Base-by-base conservation (phyloP, 2,888 invertebrate genomes). In the Mimumesa dahlbomi region DNA sequence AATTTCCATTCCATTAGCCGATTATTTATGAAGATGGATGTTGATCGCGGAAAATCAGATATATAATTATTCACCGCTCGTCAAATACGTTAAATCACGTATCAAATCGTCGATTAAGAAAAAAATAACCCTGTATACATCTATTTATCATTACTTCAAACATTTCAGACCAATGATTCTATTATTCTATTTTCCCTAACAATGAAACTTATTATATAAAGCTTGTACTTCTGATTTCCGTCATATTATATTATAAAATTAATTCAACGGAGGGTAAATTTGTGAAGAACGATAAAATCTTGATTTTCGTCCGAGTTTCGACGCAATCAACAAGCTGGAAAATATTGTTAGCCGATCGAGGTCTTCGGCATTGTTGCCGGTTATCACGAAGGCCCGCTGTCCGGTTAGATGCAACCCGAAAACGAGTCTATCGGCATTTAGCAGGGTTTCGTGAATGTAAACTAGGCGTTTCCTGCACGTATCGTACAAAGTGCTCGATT, bases 391-490 rank as follows among this genome's bases (percentile, higher is more conserved):
- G 46, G 25, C 43, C 14, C 43, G 68, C n/a, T 19, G 50, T 25
- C 6, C 7, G 9, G 11, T 7, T 11, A 5, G 22, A 22, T 50
- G 40, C 40, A 45, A 50, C 53, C 52, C 64, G 75, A 76, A 76
- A 79, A 78, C 76, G 74, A 79, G 76, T 79, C 79, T 79, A 78
- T 78, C 79, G 79, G 78, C 73, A 73, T 78, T 78, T 79, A 73
- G 69, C 61, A 49, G 69, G 74, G 64, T 79, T 79, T 79, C 76
- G 80, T 80, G 79, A 80, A 78, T 81, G 76, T 77, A 78, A 80
- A 79, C 81, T 79, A 80, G 78, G 74, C 76, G 76, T 76, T 81
- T 80, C 80, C 80, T 74, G 77, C 74, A 81, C 73, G 77, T 75
- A 75, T 75, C 73, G 75, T 76, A 75, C 68, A 79, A 77, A 75